These are phyloP conservation scores for Chaitophorus viminalis DNA, from an alignment of 2,888 invertebrate genomes.

Conservation along the genomic window DNA sequence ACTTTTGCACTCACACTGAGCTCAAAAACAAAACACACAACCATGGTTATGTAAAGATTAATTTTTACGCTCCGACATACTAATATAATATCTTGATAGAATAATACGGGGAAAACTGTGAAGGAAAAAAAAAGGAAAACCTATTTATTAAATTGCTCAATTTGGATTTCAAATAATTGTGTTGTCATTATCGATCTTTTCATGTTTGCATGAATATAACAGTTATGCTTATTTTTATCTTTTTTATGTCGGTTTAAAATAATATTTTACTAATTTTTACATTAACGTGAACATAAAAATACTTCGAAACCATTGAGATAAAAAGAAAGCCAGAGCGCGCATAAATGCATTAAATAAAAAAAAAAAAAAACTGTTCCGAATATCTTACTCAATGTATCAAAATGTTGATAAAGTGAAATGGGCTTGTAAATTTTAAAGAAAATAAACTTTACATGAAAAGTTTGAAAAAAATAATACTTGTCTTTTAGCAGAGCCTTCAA, in stretches of 20 bases:
- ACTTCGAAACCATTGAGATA: background rate
- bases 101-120: too few species aligned
- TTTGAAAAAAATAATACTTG: conserved; percentile 41
- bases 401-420: conserved; percentile 8
- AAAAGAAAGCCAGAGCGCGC: background rate
- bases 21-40: too few species aligned
- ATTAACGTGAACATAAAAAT: background rate
- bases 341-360: conserved; percentile 1
- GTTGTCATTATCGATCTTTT: background rate
- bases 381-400: conserved; percentile 6
- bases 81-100: too few species aligned
- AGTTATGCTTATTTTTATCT: too few species aligned
- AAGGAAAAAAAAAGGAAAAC: too few species aligned
- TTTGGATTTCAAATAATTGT: too few species aligned
- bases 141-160: too few species aligned
- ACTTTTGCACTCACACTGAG: too few species aligned
- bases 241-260: background rate
- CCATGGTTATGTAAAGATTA: too few species aligned
- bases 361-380: too few species aligned
- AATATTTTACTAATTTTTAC: background rate
- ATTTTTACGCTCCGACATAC: too few species aligned
- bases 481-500: conserved; percentile 26
- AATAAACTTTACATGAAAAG: conserved; percentile 43
- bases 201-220: background rate
- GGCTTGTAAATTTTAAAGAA: conserved; percentile 7